Evolutionary conservation across 2,113 vertebrate genomes (phyloP).

Genomic region (Clarias macrocephalus): DNA sequence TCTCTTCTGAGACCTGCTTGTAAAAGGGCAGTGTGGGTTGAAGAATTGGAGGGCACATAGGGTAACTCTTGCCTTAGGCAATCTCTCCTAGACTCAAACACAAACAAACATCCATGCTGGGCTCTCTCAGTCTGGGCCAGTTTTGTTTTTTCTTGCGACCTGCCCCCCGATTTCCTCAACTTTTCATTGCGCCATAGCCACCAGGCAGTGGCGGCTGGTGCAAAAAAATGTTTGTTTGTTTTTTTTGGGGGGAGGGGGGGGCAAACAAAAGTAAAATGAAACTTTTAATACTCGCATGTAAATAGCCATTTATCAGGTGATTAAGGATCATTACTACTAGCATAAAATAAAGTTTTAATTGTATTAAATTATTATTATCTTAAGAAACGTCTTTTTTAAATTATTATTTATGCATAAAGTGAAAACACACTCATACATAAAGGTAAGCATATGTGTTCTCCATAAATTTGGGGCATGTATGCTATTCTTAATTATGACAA

Average conservation of each 20-base stretch:
- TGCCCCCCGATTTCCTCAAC: background rate
- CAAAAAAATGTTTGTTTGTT: no score
- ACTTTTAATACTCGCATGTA: no score
- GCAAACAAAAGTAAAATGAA: no score
- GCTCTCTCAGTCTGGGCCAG: slow-evolving; percentile 18
- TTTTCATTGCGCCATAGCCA: slow-evolving; percentile 29
- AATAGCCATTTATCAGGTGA: no score
- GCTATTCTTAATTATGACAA: no score
- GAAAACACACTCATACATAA: no score
- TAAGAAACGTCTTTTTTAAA: no score
- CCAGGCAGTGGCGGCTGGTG: background rate
- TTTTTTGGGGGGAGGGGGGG: no score
- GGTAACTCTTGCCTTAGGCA: slow-evolving; percentile 43
- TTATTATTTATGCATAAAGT: no score
- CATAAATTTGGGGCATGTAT: no score
- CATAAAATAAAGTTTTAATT: slow-evolving; percentile 54
- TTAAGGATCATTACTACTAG: no score
- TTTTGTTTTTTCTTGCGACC: background rate
- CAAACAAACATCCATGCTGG: slow-evolving; percentile 37
- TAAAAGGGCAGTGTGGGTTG: slow-evolving; percentile 28
- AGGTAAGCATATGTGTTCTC: no score
- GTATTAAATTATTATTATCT: slow-evolving; percentile 48
- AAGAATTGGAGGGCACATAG: slow-evolving; percentile 7
- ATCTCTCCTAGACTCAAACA: slow-evolving; percentile 33
- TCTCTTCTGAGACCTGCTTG: slow-evolving; percentile 41